These are phyloP conservation scores for Caloenas nicobarica DNA, from an alignment of 2,113 vertebrate genomes.

Conservation along the genomic window DNA sequence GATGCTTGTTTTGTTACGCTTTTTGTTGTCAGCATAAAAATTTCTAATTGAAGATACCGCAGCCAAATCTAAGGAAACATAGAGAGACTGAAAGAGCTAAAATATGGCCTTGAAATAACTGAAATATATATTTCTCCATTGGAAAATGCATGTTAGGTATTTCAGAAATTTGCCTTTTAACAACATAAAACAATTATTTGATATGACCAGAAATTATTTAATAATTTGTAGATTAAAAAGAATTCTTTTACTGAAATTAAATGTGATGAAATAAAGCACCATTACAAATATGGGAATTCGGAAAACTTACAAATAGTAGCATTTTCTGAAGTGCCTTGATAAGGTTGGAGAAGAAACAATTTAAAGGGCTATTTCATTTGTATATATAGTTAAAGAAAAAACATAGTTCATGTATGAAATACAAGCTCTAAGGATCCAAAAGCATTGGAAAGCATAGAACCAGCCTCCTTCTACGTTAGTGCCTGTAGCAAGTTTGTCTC, in stretches of 20 bases:
- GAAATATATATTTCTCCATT: not conserved
- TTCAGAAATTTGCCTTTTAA: not conserved
- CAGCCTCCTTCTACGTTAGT: not conserved
- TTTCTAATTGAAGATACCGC: not conserved
- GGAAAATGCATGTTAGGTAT: not conserved
- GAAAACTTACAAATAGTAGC: not conserved
- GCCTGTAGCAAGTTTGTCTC: not conserved
- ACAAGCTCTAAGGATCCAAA: not conserved
- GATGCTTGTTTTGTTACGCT: not conserved
- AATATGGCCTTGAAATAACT: not conserved
- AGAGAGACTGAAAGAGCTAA: not conserved
- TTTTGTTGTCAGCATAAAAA: not conserved
- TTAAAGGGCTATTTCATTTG: not conserved
- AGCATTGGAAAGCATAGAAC: not conserved
- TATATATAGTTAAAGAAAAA: not conserved
- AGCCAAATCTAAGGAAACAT: not conserved
- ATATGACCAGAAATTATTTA: not conserved
- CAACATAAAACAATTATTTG: not conserved
- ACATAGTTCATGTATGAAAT: accelerated
- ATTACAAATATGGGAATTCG: not conserved
- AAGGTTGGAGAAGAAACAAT: not conserved
- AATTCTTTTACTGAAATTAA: not conserved
- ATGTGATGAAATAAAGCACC: not conserved
- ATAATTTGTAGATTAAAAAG: not conserved
- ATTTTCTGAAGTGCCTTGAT: not conserved